Evolutionary conservation across 1,140 invertebrate genomes (phyloP).

Genomic region (Bombus consobrinus): DNA sequence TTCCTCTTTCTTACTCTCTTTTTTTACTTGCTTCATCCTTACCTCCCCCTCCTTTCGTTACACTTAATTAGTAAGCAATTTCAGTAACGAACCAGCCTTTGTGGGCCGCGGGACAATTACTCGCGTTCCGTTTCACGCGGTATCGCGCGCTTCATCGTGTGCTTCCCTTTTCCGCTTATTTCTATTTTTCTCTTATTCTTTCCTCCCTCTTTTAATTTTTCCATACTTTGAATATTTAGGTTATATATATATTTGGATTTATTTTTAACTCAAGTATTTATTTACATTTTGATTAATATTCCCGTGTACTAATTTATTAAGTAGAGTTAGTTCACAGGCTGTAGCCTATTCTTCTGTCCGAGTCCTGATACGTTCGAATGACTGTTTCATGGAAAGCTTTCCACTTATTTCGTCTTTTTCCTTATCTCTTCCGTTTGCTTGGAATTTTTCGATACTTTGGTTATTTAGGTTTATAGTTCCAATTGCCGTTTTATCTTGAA

Average conservation of each 20-base stretch:
- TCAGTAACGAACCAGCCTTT: slow-evolving; percentile 44
- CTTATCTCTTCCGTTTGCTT: background rate
- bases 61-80: slow-evolving; percentile 48
- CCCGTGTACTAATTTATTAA: background rate
- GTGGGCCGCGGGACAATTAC: slow-evolving; percentile 6
- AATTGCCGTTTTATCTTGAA: too few relatives aligned
- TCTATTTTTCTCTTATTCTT: background rate
- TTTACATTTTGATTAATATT: background rate
- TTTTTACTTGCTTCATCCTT: background rate
- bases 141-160: background rate
- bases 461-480: too few relatives aligned
- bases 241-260: background rate
- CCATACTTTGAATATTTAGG: background rate
- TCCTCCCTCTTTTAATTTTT: too few relatives aligned
- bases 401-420: background rate
- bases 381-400: background rate
- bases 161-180: background rate
- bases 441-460: background rate
- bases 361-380: background rate
- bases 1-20: background rate
- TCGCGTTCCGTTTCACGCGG: background rate
- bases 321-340: background rate
- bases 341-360: background rate
- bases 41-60: slow-evolving; percentile 24
- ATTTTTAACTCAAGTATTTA: background rate